phyloP scores from a whole-genome alignment of 23 tunicate genomes.

The Trididemnum miniatum region DNA sequence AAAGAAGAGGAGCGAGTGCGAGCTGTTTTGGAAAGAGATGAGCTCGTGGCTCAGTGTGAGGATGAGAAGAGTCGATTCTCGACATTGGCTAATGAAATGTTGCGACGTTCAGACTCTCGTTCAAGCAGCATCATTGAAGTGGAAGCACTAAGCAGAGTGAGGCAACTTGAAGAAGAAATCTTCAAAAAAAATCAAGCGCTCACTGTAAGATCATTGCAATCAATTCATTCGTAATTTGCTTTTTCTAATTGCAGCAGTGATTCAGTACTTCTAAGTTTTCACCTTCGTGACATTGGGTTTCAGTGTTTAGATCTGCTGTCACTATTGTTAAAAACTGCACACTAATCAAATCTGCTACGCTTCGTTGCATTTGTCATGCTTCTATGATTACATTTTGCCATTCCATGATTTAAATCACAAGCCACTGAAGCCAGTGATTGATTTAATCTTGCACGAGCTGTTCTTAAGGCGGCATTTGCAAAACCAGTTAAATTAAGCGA shows the following conservation, averaged over 20 bases:
- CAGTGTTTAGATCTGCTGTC: no score
- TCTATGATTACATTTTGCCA: no score
- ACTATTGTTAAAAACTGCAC: no score
- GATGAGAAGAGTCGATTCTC: slow-evolving; percentile 70
- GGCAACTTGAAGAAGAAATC: slow-evolving; percentile 23
- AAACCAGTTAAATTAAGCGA: no score
- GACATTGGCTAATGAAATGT: slow-evolving; percentile 43
- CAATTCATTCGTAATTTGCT: not conserved
- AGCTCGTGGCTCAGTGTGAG: slow-evolving; percentile 40
- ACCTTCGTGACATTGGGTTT: no score
- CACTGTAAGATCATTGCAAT: slow-evolving; percentile 2
- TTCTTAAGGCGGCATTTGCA: no score
- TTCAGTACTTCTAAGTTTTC: not conserved
- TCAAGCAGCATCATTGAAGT: not conserved
- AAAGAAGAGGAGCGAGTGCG: slow-evolving; percentile 60
- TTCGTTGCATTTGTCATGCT: no score
- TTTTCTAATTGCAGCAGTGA: not conserved
- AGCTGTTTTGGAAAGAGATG: slow-evolving; percentile 54
- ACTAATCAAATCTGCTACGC: no score
- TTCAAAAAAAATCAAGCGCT: slow-evolving; percentile 9
- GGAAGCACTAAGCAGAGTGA: slow-evolving; percentile 6
- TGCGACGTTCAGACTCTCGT: slow-evolving; percentile 26
- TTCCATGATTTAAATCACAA: no score
- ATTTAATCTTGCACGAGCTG: no score
- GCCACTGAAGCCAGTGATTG: no score